Evolutionary conservation across 2,113 vertebrate species (phyloP).

Genomic region (Sander vitreus): DNA sequence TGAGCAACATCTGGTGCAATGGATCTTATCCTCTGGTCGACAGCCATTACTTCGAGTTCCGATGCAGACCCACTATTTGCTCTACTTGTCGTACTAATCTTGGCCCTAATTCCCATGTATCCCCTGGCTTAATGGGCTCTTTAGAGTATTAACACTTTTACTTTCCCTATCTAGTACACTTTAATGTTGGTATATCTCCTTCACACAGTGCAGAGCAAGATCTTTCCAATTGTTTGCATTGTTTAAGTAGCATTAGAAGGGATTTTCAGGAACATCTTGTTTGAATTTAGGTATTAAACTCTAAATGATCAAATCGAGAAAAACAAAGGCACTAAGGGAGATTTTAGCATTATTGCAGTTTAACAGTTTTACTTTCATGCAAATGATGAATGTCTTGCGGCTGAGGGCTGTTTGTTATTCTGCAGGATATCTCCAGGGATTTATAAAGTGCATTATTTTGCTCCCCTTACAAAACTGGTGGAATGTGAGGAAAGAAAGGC

Average conservation of each 20-base stretch:
- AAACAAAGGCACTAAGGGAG: slow-evolving; percentile 40
- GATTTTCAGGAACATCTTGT: slow-evolving; percentile 56
- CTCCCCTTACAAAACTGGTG: slow-evolving; percentile 52
- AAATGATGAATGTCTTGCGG: slow-evolving; percentile 6
- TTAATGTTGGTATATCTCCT: slow-evolving; percentile 34
- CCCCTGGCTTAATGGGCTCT: slow-evolving; percentile 74
- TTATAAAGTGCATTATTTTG: slow-evolving; percentile 60
- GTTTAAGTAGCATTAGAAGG: slow-evolving; percentile 49
- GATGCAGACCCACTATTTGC: slow-evolving; percentile 53
- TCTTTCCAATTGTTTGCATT: slow-evolving; percentile 39
- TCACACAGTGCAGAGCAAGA: slow-evolving; percentile 5
- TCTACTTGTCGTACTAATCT: slow-evolving; percentile 73
- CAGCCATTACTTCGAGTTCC: slow-evolving; percentile 52
- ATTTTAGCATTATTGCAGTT: slow-evolving; percentile 20
- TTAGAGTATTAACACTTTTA: slow-evolving; percentile 78
- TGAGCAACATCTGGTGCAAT: slow-evolving; percentile 81
- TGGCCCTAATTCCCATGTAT: slow-evolving; percentile 75
- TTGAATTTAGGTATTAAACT: slow-evolving; percentile 42
- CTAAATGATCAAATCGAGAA: slow-evolving; percentile 10
- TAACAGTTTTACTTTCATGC: slow-evolving; percentile 6
- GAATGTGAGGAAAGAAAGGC: slow-evolving; percentile 57
- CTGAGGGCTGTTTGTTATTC: slow-evolving; percentile 27
- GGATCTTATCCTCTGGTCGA: slow-evolving; percentile 69
- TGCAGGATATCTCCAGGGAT: slow-evolving; percentile 19
- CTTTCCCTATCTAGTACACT: slow-evolving; percentile 48